Evolutionary conservation across 2,113 vertebrate species (phyloP).

Genomic region (Laterallus jamaicensis): DNA sequence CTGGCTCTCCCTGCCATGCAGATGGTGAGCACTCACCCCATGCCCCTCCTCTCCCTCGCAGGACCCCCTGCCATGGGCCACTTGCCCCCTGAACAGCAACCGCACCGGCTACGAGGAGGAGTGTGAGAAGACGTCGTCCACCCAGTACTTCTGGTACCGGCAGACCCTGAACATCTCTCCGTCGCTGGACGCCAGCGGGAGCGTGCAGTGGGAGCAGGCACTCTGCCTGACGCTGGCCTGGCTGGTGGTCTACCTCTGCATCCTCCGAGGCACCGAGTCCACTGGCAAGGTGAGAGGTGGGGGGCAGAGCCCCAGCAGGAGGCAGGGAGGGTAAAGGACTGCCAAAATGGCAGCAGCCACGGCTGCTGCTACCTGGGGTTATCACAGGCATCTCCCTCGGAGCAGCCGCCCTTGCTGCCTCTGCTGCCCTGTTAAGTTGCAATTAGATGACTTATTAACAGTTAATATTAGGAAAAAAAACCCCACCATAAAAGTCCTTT

Average conservation of each 20-base stretch:
- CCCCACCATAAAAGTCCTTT: neutral
- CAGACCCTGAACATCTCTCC: slow-evolving; percentile 89
- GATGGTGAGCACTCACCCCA: too few relatives aligned
- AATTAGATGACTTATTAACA: neutral
- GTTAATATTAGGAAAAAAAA: neutral
- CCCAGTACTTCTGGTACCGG: slow-evolving; percentile 94
- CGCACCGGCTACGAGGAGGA: slow-evolving; percentile 81
- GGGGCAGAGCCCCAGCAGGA: rapidly evolving
- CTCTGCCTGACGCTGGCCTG: slow-evolving; percentile 89
- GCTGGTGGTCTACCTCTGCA: slow-evolving; percentile 87
- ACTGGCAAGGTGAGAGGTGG: slow-evolving; percentile 83
- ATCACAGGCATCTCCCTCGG: rapidly evolving
- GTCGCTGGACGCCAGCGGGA: slow-evolving; percentile 81
- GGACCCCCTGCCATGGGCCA: slow-evolving; percentile 88
- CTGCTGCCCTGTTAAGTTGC: neutral
- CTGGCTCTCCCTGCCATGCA: rapidly evolving
- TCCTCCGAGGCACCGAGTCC: slow-evolving; percentile 85
- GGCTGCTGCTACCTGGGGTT: neutral
- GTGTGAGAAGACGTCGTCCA: slow-evolving; percentile 84
- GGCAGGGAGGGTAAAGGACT: rapidly evolving
- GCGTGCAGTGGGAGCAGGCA: slow-evolving; percentile 82
- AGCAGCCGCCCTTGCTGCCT: neutral
- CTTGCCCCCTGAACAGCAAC: slow-evolving; percentile 86
- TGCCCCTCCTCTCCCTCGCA: slow-evolving; percentile 4
- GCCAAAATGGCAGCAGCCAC: rapidly evolving